phyloP scores from a whole-genome alignment of 2,113 vertebrate species.

The Aldabrachelys gigantea region DNA sequence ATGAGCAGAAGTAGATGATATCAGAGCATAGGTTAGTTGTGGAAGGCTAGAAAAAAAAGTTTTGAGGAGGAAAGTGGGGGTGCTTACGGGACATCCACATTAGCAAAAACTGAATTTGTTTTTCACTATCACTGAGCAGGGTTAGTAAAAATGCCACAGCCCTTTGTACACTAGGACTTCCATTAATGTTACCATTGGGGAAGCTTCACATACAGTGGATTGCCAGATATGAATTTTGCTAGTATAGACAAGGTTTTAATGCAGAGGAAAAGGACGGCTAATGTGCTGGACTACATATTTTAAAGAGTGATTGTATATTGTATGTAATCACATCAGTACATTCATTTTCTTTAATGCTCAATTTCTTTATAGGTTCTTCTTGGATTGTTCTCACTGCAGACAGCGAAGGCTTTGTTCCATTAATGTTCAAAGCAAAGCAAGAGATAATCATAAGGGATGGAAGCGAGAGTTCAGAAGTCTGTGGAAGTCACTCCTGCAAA shows the following conservation, averaged over 20 bases:
- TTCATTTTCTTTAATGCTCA: constrained; percentile 28
- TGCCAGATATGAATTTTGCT: constrained; percentile 52
- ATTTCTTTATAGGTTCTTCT: constrained; percentile 80
- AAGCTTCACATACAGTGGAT: constrained; percentile 31
- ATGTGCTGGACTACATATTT: neutral
- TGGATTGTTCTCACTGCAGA: constrained; percentile 91
- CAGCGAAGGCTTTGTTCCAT: constrained; percentile 89
- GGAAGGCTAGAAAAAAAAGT: neutral
- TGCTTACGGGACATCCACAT: neutral
- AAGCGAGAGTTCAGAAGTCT: constrained; percentile 69
- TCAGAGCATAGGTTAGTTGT: neutral
- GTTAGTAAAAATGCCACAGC: neutral
- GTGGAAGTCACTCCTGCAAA: constrained; percentile 41
- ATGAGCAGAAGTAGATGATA: constrained; percentile 3
- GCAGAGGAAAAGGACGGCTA: constrained; percentile 11
- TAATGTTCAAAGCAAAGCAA: constrained; percentile 87
- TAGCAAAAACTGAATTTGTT: neutral
- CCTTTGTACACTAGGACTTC: neutral
- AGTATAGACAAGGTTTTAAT: constrained; percentile 41
- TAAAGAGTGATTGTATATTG: constrained; percentile 1
- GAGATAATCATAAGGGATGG: constrained; percentile 88
- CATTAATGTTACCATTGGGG: neutral
- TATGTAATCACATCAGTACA: neutral
- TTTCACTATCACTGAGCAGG: neutral
- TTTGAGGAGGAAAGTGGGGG: neutral